A percentile compares a stretch with the other conserved stretches of the same genome.
Evolutionary conservation across 1,140 invertebrate genomes (phyloP).

Genomic region (Lerema accius): DNA sequence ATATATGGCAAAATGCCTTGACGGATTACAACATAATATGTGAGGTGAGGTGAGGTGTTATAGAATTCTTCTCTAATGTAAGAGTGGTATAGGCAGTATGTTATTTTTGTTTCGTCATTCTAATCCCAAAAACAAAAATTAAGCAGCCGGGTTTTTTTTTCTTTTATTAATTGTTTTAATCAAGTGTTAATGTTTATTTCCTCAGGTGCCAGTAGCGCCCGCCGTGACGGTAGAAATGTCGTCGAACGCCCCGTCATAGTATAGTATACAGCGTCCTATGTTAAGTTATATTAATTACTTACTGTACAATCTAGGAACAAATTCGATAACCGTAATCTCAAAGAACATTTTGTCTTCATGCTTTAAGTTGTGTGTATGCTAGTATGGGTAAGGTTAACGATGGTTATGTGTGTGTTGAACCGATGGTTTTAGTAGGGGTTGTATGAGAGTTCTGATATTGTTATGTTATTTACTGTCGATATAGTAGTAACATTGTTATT

Average conservation of each 20-base stretch:
- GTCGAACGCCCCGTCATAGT: constrained; percentile 71
- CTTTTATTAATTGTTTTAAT: no score
- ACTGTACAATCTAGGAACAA: constrained; percentile 73
- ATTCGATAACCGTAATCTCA: constrained; percentile 72
- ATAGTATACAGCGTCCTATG: constrained; percentile 52
- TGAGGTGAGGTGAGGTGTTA: no score
- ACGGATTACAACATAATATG: no score
- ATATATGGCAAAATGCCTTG: no score
- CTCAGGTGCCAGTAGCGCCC: constrained; percentile 63
- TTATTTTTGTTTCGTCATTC: no score
- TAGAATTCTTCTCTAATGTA: no score
- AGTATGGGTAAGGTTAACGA: no score
- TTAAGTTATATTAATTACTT: constrained; percentile 63
- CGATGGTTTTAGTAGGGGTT: constrained; percentile 34
- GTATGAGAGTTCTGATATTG: constrained; percentile 41
- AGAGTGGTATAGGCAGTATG: no score
- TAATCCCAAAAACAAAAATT: no score
- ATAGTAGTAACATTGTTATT: no score
- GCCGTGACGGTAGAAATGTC: constrained; percentile 61
- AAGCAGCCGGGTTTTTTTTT: no score
- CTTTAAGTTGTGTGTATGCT: constrained; percentile 75
- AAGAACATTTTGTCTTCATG: constrained; percentile 67
- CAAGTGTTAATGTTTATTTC: constrained; percentile 22
- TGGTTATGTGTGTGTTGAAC: constrained; percentile 56
- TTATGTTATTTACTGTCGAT: no score